A percentile compares a stretch with the other conserved stretches of the same genome.
Evolutionary conservation across 2,888 invertebrate genomes (phyloP).

Genomic region (Atethmia centrago): DNA sequence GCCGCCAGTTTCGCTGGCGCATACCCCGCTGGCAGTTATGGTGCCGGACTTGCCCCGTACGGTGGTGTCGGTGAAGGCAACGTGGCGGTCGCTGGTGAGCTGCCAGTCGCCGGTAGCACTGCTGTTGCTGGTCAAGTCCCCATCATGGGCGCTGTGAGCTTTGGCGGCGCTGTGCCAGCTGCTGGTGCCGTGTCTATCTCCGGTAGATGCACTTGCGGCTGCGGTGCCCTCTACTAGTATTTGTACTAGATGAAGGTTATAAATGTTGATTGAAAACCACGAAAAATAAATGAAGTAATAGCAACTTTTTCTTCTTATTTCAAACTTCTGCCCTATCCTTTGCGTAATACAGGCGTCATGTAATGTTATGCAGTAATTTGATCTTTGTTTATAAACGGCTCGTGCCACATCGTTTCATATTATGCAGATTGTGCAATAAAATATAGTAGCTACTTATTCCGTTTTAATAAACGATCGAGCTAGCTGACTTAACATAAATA

Average conservation of each 20-base stretch:
- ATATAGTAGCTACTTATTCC: too few species aligned
- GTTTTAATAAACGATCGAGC: too few species aligned
- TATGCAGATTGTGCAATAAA: too few species aligned
- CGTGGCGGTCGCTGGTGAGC: conserved; percentile 59
- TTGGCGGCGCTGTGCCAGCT: conserved; percentile 62
- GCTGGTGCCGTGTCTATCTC: conserved; percentile 65
- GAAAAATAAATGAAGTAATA: too few species aligned
- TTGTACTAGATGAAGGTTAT: background rate
- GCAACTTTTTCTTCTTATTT: too few species aligned
- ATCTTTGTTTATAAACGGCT: too few species aligned
- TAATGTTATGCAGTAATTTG: too few species aligned
- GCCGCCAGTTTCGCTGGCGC: background rate
- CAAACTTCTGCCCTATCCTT: too few species aligned
- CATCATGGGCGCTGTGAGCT: conserved; percentile 69
- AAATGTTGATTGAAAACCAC: too few species aligned
- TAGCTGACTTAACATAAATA: too few species aligned
- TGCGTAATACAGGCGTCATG: too few species aligned
- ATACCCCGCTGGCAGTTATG: conserved; percentile 9
- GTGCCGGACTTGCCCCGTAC: conserved; percentile 25
- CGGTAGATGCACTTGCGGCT: conserved; percentile 68
- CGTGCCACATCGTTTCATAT: too few species aligned
- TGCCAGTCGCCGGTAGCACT: conserved; percentile 68
- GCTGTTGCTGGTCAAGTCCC: conserved; percentile 67
- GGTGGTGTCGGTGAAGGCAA: conserved; percentile 58
- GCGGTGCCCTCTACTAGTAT: conserved; percentile 6